These are phyloP conservation scores for Phrynosoma blainvillii DNA, from an alignment of 2,113 vertebrate genomes.

Conservation along the genomic window DNA sequence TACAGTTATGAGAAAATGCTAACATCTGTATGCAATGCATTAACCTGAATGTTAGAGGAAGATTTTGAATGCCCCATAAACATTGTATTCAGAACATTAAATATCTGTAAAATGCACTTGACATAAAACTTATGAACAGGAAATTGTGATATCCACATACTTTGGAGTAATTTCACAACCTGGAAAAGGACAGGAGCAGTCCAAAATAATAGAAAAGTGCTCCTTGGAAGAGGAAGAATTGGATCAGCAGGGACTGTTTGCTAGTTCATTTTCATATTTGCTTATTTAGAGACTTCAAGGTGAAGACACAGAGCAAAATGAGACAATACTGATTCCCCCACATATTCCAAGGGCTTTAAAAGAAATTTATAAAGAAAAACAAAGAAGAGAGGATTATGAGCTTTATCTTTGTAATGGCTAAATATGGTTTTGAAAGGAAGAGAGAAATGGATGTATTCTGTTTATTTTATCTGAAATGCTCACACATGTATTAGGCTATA, in stretches of 20 bases:
- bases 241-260: neutral
- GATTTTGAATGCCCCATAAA: conserved; percentile 1
- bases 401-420: neutral
- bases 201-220: neutral
- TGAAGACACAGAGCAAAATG: neutral
- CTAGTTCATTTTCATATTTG: conserved; percentile 1
- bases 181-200: neutral
- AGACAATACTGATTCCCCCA: neutral
- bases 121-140: neutral
- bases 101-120: neutral
- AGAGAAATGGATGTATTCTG: neutral
- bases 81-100: neutral
- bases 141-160: neutral
- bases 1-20: neutral
- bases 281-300: neutral
- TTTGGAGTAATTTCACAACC: neutral
- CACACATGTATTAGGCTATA: neutral
- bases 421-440: too few species aligned
- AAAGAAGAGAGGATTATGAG: neutral
- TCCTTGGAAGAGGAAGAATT: neutral
- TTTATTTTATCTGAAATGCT: neutral
- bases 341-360: neutral
- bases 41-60: neutral
- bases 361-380: neutral
- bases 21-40: neutral